Percentiles rank a stretch among this genome's conserved stretches.
These are phyloP conservation scores for Enteromius argenteus DNA, from an alignment of 2,797 vertebrate genomes.

Conservation along the genomic window DNA sequence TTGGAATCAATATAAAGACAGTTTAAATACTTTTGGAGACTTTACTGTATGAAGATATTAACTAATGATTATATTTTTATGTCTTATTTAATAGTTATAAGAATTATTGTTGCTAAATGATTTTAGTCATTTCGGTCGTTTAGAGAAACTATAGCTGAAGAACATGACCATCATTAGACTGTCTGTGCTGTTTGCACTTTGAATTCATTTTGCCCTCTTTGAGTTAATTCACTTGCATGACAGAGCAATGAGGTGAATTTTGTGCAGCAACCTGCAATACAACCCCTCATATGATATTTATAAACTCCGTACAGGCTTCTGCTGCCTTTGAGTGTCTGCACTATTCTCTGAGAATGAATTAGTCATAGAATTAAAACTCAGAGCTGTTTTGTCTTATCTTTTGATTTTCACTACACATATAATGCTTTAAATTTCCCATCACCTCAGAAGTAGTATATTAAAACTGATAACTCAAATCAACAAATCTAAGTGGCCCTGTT, in stretches of 20 bases:
- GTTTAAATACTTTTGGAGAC: slow-evolving; percentile 51
- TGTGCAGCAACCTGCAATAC: slow-evolving; percentile 36
- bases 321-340: slow-evolving; percentile 29
- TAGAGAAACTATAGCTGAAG: background rate
- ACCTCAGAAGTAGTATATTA: slow-evolving; percentile 3
- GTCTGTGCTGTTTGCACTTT: slow-evolving; percentile 15
- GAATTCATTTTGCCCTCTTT: slow-evolving; percentile 18
- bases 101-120: slow-evolving; percentile 4
- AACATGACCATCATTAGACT: background rate
- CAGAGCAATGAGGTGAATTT: slow-evolving; percentile 44
- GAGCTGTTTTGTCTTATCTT: background rate
- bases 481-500: background rate
- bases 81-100: slow-evolving; percentile 12
- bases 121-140: background rate
- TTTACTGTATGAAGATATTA: slow-evolving; percentile 50
- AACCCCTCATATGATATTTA: slow-evolving; percentile 57
- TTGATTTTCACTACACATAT: slow-evolving; percentile 19
- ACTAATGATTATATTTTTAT: background rate
- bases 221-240: slow-evolving; percentile 40
- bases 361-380: slow-evolving; percentile 26
- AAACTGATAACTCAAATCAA: background rate
- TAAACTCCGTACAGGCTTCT: slow-evolving; percentile 55
- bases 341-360: slow-evolving; percentile 47
- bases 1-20: slow-evolving; percentile 27
- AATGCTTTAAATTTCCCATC: slow-evolving; percentile 19